phyloP scores from a whole-genome alignment of 2,113 vertebrate genomes.

The Limnothrissa miodon region DNA sequence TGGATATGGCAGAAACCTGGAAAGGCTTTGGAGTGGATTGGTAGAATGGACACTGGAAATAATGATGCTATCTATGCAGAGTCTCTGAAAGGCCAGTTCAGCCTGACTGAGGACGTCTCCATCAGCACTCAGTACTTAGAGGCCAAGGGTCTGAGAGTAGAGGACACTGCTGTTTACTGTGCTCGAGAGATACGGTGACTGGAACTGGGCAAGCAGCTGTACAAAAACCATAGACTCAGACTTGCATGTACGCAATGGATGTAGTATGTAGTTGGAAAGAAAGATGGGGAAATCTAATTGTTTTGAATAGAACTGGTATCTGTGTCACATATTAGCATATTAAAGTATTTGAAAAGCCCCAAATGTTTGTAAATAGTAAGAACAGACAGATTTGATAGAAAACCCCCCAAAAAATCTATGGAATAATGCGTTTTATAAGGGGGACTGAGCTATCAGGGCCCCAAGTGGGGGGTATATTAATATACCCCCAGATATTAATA shows the following conservation, averaged over 20 bases:
- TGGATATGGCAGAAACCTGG: constrained; percentile 35
- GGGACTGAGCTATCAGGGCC: too few species aligned
- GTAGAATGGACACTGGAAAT: constrained; percentile 2
- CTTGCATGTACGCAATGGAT: not conserved
- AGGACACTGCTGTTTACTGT: constrained; percentile 30
- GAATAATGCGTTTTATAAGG: too few species aligned
- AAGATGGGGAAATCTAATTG: too few species aligned
- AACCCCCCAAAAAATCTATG: too few species aligned
- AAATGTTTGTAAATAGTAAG: too few species aligned
- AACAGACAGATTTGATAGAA: too few species aligned
- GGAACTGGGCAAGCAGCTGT: not conserved
- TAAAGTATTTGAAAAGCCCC: too few species aligned
- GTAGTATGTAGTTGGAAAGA: too few species aligned
- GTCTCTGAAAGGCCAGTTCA: constrained; percentile 28
- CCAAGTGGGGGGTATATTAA: too few species aligned
- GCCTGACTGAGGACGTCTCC: constrained; percentile 14
- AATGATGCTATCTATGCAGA: not conserved
- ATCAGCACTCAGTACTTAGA: constrained; percentile 7
- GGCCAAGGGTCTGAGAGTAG: not conserved
- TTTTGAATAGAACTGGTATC: too few species aligned
- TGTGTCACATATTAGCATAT: too few species aligned
- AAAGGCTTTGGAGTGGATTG: constrained; percentile 40
- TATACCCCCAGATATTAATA: too few species aligned
- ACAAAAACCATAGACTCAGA: constrained; percentile 12
- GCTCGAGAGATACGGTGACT: not conserved